A percentile compares a stretch with the other conserved stretches of the same genome.
phyloP scores from a whole-genome alignment of 2,113 vertebrate genomes.

The Hemiscyllium ocellatum region DNA sequence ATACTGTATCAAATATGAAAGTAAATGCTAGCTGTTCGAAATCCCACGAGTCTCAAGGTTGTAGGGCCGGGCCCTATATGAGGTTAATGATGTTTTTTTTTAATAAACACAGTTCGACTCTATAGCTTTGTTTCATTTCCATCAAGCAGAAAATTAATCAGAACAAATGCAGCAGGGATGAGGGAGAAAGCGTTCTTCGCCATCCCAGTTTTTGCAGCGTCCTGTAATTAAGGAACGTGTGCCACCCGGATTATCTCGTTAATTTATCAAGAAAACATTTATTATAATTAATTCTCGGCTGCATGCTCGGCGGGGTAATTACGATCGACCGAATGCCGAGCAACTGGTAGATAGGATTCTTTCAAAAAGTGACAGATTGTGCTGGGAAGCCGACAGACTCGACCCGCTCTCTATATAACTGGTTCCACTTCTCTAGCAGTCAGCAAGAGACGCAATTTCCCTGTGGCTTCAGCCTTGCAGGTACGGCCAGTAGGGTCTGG shows the following conservation, averaged over 20 bases:
- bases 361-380: slow-evolving; percentile 80
- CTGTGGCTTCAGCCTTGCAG: slow-evolving; percentile 45
- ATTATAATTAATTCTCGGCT: slow-evolving; percentile 86
- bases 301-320: slow-evolving; percentile 60
- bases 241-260: slow-evolving; percentile 82
- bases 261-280: slow-evolving; percentile 91
- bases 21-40: neutral
- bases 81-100: slow-evolving; percentile 24
- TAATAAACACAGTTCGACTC: slow-evolving; percentile 47
- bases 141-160: slow-evolving; percentile 84
- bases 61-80: slow-evolving; percentile 40
- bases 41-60: slow-evolving; percentile 45
- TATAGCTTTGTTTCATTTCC: slow-evolving; percentile 64
- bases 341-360: slow-evolving; percentile 70
- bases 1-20: neutral
- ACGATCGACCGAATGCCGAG: slow-evolving; percentile 78
- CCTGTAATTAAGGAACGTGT: slow-evolving; percentile 82
- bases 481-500: slow-evolving; percentile 39
- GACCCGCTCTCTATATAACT: slow-evolving; percentile 24
- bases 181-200: slow-evolving; percentile 43
- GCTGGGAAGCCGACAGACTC: slow-evolving; percentile 69
- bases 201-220: slow-evolving; percentile 49
- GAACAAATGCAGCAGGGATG: slow-evolving; percentile 63
- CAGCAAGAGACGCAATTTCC: slow-evolving; percentile 47
- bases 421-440: neutral